Conservation (phyloP, 2,888 invertebrate genomes). For the Drosophila heteroneura region DNA sequence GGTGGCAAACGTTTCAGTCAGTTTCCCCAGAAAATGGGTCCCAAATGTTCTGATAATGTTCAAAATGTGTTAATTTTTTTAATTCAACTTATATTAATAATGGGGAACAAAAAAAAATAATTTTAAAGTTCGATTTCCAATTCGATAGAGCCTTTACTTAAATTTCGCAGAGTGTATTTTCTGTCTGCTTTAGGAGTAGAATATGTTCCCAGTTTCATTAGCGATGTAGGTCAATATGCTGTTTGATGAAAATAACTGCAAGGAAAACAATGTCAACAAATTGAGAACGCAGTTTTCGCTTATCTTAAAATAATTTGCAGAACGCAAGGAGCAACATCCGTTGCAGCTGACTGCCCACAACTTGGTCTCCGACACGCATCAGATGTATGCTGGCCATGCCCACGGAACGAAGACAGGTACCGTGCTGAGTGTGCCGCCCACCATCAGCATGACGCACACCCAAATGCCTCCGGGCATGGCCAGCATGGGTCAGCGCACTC, state of each 20-base stretch:
- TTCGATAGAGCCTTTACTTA: neutral
- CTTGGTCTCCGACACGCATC: slow-evolving; percentile 75
- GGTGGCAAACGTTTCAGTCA: no score
- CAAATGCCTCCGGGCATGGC: slow-evolving; percentile 81
- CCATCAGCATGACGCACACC: slow-evolving; percentile 72
- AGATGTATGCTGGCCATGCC: slow-evolving; percentile 57
- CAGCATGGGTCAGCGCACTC: slow-evolving; percentile 73
- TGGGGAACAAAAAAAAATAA: neutral
- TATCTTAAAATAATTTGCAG: slow-evolving; percentile 46
- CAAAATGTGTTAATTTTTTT: neutral
- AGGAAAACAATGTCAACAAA: neutral
- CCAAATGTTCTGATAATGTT: no score
- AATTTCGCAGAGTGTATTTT: neutral
- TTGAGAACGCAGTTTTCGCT: neutral
- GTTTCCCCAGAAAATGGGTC: no score
- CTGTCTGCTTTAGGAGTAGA: neutral
- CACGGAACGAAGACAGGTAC: slow-evolving; percentile 48
- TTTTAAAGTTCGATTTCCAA: neutral
- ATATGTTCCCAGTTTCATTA: neutral
- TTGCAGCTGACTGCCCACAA: slow-evolving; percentile 77
- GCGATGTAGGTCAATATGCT: neutral
- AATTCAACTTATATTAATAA: neutral
- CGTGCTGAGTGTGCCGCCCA: slow-evolving; percentile 80
- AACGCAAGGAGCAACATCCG: slow-evolving; percentile 82
- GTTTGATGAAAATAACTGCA: neutral